phyloP scores from a whole-genome alignment of 1,140 invertebrate genomes.

The Grapholita molesta region DNA sequence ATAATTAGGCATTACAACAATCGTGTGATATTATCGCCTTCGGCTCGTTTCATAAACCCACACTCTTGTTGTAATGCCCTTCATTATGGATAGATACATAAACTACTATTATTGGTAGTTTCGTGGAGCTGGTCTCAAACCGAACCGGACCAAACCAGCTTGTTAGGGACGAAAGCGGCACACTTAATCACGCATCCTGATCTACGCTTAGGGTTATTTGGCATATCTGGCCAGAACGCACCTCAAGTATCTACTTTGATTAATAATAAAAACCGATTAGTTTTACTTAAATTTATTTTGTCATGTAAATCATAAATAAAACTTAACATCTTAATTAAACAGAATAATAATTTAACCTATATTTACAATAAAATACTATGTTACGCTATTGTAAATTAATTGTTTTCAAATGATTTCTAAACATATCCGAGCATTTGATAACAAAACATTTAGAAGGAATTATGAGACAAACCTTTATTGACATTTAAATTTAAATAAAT shows the following conservation, averaged over 20 bases:
- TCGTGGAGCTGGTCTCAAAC: too few relatives aligned
- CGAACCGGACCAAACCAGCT: too few relatives aligned
- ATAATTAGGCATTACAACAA: too few relatives aligned
- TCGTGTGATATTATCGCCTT: too few relatives aligned
- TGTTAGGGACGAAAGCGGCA: too few relatives aligned
- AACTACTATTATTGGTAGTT: too few relatives aligned
- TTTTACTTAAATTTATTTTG: background rate
- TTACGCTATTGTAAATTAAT: background rate
- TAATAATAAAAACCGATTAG: background rate
- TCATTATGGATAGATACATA: too few relatives aligned
- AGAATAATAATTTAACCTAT: background rate
- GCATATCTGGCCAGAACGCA: too few relatives aligned
- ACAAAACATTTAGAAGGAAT: background rate
- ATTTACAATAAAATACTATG: background rate
- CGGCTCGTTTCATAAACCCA: too few relatives aligned
- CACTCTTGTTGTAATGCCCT: too few relatives aligned
- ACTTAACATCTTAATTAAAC: background rate
- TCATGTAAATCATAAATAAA: background rate
- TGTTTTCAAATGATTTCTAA: background rate
- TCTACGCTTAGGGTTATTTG: too few relatives aligned
- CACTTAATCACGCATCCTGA: too few relatives aligned
- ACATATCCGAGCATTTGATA: background rate
- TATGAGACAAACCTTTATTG: background rate
- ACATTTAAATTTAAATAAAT: background rate
- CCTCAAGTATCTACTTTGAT: background rate